These are phyloP conservation scores for Hylyphantes graminicola DNA, from an alignment of 1,140 invertebrate species.

Conservation along the genomic window DNA sequence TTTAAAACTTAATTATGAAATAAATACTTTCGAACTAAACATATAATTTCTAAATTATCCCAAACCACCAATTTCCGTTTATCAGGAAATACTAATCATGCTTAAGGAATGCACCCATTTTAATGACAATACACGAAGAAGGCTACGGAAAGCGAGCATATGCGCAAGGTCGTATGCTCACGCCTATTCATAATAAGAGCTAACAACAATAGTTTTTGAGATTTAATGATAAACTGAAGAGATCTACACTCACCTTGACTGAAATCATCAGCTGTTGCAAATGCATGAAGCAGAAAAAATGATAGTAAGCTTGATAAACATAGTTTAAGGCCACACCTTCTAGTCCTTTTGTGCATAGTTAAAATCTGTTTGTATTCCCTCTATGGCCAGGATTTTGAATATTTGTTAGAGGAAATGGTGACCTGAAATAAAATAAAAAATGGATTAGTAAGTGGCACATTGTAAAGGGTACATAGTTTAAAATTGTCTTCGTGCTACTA, in stretches of 20 bases:
- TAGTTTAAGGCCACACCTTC: constrained; percentile 56
- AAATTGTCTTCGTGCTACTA: no score
- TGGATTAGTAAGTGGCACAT: constrained; percentile 14
- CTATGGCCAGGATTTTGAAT: constrained; percentile 23
- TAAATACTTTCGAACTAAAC: no score
- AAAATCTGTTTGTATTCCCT: constrained; percentile 21
- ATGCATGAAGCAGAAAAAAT: constrained; percentile 51
- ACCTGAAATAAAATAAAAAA: constrained; percentile 48
- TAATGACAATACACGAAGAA: constrained; percentile 36
- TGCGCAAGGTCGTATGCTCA: constrained; percentile 30
- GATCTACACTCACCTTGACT: constrained; percentile 56
- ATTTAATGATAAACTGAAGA: constrained; percentile 34
- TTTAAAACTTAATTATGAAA: no score
- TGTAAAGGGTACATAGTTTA: no score
- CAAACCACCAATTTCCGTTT: no score
- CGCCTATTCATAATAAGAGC: constrained; percentile 15
- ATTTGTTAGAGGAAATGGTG: constrained; percentile 17
- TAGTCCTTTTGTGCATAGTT: constrained; percentile 58
- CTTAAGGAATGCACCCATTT: constrained; percentile 3
- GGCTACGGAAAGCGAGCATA: constrained; percentile 18
- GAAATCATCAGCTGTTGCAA: constrained; percentile 58
- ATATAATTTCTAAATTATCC: no score
- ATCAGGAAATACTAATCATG: constrained; percentile 5
- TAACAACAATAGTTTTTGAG: constrained; percentile 32
- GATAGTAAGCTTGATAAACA: constrained; percentile 60